Evolutionary conservation across 1,140 invertebrate genomes (phyloP).

Genomic region (Aethina tumida): DNA sequence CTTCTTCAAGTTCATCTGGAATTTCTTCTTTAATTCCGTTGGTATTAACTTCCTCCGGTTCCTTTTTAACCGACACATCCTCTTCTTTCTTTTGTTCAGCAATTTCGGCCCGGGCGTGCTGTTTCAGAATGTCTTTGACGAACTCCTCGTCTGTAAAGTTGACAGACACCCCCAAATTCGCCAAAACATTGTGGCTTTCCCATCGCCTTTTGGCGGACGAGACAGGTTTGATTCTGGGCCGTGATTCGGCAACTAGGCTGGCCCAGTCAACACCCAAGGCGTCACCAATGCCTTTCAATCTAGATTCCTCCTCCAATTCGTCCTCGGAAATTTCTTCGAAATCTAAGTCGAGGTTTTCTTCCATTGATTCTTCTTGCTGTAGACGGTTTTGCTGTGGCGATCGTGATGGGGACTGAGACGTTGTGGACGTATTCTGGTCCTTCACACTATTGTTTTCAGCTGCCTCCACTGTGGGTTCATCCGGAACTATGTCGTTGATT

Average conservation of each 20-base stretch:
- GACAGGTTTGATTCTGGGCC: slow-evolving; percentile 37
- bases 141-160: slow-evolving; percentile 42
- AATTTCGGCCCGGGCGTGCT: slow-evolving; percentile 32
- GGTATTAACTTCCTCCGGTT: slow-evolving; percentile 11
- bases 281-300: slow-evolving; percentile 66
- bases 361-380: slow-evolving; percentile 34
- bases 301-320: slow-evolving; percentile 68
- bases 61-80: slow-evolving; percentile 14
- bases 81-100: slow-evolving; percentile 19
- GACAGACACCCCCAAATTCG: slow-evolving; percentile 20
- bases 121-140: slow-evolving; percentile 46
- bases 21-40: slow-evolving; percentile 19
- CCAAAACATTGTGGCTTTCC: slow-evolving; percentile 44
- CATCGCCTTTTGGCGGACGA: slow-evolving; percentile 59
- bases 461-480: neutral
- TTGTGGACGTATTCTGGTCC: slow-evolving; percentile 13
- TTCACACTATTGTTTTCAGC: slow-evolving; percentile 10
- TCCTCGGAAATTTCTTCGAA: slow-evolving; percentile 87
- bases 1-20: slow-evolving; percentile 22
- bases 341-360: slow-evolving; percentile 63
- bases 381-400: slow-evolving; percentile 15
- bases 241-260: slow-evolving; percentile 65
- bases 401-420: slow-evolving; percentile 19
- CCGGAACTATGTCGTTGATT: slow-evolving; percentile 10
- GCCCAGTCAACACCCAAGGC: slow-evolving; percentile 88